Evolutionary conservation across 2,797 vertebrate species (phyloP).

Genomic region (Chiroxiphia lanceolata): DNA sequence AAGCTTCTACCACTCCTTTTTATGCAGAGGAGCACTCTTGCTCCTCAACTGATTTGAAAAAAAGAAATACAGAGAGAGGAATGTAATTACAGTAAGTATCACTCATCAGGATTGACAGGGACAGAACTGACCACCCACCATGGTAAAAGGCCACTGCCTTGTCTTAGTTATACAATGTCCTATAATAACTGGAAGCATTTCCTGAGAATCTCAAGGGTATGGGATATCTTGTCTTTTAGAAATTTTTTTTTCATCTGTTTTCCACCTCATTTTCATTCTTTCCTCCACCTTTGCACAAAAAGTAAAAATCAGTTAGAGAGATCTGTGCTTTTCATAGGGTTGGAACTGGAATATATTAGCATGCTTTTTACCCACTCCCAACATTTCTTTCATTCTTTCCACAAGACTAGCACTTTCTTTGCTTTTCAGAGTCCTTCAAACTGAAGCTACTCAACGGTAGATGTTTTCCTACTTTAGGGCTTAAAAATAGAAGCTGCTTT

Average conservation of each 20-base stretch:
- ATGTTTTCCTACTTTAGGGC: slow-evolving; percentile 30
- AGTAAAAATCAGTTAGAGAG: not conserved
- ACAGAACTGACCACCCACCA: not conserved
- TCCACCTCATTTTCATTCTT: not conserved
- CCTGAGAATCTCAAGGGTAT: not conserved
- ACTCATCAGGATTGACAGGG: not conserved
- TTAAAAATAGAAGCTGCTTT: slow-evolving; percentile 47
- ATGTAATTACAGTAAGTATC: not conserved
- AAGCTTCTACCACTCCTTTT: not conserved
- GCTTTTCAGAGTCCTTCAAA: not conserved
- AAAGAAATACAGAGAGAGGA: not conserved
- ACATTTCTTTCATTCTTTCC: slow-evolving; percentile 55
- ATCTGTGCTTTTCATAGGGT: not conserved
- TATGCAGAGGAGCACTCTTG: not conserved
- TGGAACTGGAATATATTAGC: not conserved
- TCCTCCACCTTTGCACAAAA: not conserved
- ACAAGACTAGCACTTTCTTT: not conserved
- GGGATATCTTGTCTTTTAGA: not conserved
- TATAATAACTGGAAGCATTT: not conserved
- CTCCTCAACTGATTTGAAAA: not conserved
- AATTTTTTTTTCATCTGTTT: not conserved
- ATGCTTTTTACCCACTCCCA: slow-evolving; percentile 49
- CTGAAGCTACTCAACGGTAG: slow-evolving; percentile 14
- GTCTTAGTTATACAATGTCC: not conserved
- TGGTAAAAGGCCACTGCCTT: not conserved